Base-by-base conservation (phyloP, 2,888 invertebrate genomes). In the Axea sp. region DNA sequence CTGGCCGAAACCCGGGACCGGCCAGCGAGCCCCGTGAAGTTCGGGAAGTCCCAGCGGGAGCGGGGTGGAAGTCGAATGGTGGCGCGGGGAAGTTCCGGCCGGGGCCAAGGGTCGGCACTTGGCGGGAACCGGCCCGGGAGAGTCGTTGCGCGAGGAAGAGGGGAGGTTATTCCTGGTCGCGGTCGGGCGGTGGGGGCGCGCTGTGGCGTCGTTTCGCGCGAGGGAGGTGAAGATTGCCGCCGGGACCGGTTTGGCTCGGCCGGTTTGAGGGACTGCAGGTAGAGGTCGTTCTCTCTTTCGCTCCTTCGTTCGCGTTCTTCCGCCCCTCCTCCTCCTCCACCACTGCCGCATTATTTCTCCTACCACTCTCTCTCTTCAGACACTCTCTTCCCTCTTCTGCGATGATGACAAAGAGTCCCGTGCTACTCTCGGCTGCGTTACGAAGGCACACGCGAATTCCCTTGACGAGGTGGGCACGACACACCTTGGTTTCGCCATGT, bases 281-380 rank as follows among this genome's bases (percentile, higher is more conserved):
- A 82, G 83, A 82, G 83, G 84, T 81, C 80, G 81, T 78, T 77
- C 76, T 71, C 74, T 78, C 77, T 74, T 37, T 75, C 53, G 49
- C 59, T 69, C 31, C 9, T 45, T 39, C 49, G 31, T 35, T 33
- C 30, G 26, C 47, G 6, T 31, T 45, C 49, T 26, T 17, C 45
- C 8, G n/a, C 9, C 55, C 22, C 43, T 37, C 31, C 60, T 41
- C 31, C 47, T 47, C 24, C 15, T 43, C 33, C 0, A 26, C 26
- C 22, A 47, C 12, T 24, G 55, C 19, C 24, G 7, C 53, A 8
- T 11, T 22, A 12, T 31, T 9, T 15, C 39, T 31, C 59, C 24
- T 51, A 47, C 41, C 11, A 28, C 53, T 22, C 15, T 17, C 4
- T 11, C 12, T 37, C 33, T 24, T 49, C 45, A 17, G 57, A 41